Conservation (phyloP, 1,140 invertebrate genomes). For the Spodoptera frugiperda region DNA sequence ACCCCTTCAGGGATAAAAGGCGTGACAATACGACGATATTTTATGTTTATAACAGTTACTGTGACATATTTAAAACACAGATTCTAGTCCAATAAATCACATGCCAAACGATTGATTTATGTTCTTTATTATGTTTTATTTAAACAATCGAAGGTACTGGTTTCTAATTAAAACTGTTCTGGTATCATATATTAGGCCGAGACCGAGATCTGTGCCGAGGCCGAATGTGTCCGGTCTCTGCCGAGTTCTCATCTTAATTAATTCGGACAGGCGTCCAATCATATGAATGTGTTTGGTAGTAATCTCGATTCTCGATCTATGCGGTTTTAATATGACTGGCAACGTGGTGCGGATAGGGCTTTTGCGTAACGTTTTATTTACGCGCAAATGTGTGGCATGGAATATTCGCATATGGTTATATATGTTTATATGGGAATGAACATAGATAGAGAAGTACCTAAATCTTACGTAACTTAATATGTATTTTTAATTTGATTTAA, state of each 20-base stretch:
- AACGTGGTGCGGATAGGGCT: slow-evolving; percentile 18
- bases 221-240: slow-evolving; percentile 15
- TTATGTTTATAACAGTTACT: background rate
- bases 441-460: too few species aligned
- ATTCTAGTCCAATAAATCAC: slow-evolving; percentile 27
- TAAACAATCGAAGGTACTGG: slow-evolving; percentile 17
- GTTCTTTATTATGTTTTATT: slow-evolving; percentile 13
- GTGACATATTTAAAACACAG: slow-evolving; percentile 13
- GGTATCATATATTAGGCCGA: slow-evolving; percentile 29
- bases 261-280: slow-evolving; percentile 30
- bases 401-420: background rate
- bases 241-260: slow-evolving; percentile 16
- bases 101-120: slow-evolving; percentile 17
- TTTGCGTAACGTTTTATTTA: slow-evolving; percentile 13
- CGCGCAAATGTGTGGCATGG: background rate
- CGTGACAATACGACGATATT: too few species aligned
- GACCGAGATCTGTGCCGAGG: slow-evolving; percentile 20
- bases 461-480: too few species aligned
- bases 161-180: slow-evolving; percentile 31
- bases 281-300: slow-evolving; percentile 26
- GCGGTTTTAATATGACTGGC: background rate
- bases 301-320: background rate
- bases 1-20: too few species aligned
- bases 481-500: too few species aligned
- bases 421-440: too few species aligned